These are phyloP conservation scores for Drosophila affinis DNA, from an alignment of 2,888 invertebrate species.

Conservation along the genomic window DNA sequence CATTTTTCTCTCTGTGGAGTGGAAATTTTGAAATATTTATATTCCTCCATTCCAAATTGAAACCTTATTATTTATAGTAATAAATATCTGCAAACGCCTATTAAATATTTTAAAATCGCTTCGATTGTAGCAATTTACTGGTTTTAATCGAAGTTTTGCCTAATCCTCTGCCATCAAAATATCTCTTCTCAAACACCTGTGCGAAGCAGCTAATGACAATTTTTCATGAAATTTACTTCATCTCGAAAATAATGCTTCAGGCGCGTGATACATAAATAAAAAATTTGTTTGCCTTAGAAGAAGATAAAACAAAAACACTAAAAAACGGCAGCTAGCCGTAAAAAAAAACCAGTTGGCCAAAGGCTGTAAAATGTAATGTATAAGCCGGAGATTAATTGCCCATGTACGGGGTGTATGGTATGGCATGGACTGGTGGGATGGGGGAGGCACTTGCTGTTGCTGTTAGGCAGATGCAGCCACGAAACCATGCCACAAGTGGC, in stretches of 20 bases:
- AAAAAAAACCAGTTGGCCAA: slow-evolving; percentile 55
- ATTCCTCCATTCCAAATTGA: neutral
- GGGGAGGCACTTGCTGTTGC: slow-evolving; percentile 12
- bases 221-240: slow-evolving; percentile 21
- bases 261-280: slow-evolving; percentile 60
- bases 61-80: too few species aligned
- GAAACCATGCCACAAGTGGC: slow-evolving; percentile 35
- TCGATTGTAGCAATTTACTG: neutral
- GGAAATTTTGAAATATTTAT: neutral
- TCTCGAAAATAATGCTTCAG: slow-evolving; percentile 22
- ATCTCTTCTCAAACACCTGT: slow-evolving; percentile 37
- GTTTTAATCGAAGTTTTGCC: neutral
- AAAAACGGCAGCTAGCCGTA: slow-evolving; percentile 35
- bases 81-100: neutral
- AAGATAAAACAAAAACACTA: slow-evolving; percentile 4
- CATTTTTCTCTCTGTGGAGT: too few species aligned
- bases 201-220: slow-evolving; percentile 24
- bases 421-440: slow-evolving; percentile 45
- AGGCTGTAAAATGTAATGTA: slow-evolving; percentile 48
- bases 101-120: neutral
- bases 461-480: slow-evolving; percentile 54
- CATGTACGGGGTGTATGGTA: slow-evolving; percentile 18
- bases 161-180: neutral
- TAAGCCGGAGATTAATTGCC: slow-evolving; percentile 63
- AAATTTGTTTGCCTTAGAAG: slow-evolving; percentile 19